A percentile compares a stretch with the other conserved stretches of the same genome.
Evolutionary conservation across 2,113 vertebrate species (phyloP).

Genomic region (Lampris megalopsis): DNA sequence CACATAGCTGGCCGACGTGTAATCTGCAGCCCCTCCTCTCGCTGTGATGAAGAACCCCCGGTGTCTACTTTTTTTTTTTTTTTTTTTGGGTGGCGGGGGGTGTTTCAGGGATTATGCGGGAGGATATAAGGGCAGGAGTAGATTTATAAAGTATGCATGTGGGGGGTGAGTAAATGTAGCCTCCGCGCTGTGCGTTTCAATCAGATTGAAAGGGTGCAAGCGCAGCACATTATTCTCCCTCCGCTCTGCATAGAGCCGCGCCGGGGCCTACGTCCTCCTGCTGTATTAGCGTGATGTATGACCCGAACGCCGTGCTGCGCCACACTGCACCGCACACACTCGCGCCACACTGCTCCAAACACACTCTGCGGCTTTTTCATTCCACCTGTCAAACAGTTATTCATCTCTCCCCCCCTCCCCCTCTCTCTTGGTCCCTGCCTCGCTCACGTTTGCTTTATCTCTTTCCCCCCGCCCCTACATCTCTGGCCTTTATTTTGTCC

Average conservation of each 20-base stretch:
- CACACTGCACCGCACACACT: constrained; percentile 62
- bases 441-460: constrained; percentile 68
- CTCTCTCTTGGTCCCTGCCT: constrained; percentile 46
- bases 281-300: constrained; percentile 82
- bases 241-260: constrained; percentile 81
- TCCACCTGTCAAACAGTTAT: constrained; percentile 78
- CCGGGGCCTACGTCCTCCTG: constrained; percentile 74
- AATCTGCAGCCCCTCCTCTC: constrained; percentile 19
- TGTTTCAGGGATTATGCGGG: constrained; percentile 47
- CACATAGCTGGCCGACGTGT: constrained; percentile 24
- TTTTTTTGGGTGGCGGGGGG: constrained; percentile 25
- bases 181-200: constrained; percentile 72
- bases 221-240: constrained; percentile 78
- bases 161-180: constrained; percentile 70
- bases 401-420: constrained; percentile 64
- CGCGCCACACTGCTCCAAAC: constrained; percentile 64
- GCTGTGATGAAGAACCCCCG: constrained; percentile 52
- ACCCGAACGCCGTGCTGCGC: constrained; percentile 65
- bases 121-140: constrained; percentile 53
- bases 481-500: constrained; percentile 68
- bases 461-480: constrained; percentile 62
- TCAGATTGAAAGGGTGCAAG: constrained; percentile 79
- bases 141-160: constrained; percentile 74
- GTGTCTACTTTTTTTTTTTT: constrained; percentile 51
- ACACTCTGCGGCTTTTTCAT: constrained; percentile 73